A percentile compares a stretch with the other conserved stretches of the same genome.
These are phyloP conservation scores for Eufriesea mexicana DNA, from an alignment of 1,140 invertebrate species.

Conservation along the genomic window DNA sequence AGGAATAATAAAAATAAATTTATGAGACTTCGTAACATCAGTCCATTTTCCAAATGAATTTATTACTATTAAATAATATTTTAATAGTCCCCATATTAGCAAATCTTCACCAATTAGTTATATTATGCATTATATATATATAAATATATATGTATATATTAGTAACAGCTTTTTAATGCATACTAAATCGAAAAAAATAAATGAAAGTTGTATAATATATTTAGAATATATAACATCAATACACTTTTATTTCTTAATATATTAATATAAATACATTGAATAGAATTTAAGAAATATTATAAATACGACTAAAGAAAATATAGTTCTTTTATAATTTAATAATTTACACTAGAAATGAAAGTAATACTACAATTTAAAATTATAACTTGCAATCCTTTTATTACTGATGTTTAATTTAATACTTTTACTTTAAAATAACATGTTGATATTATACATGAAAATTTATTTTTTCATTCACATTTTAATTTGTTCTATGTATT, in stretches of 20 bases:
- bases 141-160: not conserved
- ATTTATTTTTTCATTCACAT: not conserved
- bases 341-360: slow-evolving; percentile 22
- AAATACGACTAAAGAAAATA: slow-evolving; percentile 40
- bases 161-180: slow-evolving; percentile 4
- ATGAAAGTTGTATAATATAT: slow-evolving; percentile 12
- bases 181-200: not conserved
- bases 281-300: slow-evolving; percentile 40
- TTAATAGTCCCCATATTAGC: slow-evolving; percentile 33
- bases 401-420: not conserved
- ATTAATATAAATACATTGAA: slow-evolving; percentile 51
- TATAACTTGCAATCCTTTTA: not conserved
- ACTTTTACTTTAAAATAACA: not conserved
- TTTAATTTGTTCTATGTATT: not conserved
- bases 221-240: slow-evolving; percentile 12
- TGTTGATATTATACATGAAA: slow-evolving; percentile 1
- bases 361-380: slow-evolving; percentile 1
- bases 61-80: slow-evolving; percentile 1
- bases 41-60: slow-evolving; percentile 19
- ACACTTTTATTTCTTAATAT: slow-evolving; percentile 50
- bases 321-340: slow-evolving; percentile 5
- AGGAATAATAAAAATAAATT: slow-evolving; percentile 39
- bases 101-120: slow-evolving; percentile 41
- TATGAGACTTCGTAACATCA: slow-evolving; percentile 47
- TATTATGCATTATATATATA: not conserved